A percentile compares a stretch with the other conserved stretches of the same genome.
These are phyloP conservation scores for Zosterops lateralis DNA, from an alignment of 2,113 vertebrate genomes.

Conservation along the genomic window DNA sequence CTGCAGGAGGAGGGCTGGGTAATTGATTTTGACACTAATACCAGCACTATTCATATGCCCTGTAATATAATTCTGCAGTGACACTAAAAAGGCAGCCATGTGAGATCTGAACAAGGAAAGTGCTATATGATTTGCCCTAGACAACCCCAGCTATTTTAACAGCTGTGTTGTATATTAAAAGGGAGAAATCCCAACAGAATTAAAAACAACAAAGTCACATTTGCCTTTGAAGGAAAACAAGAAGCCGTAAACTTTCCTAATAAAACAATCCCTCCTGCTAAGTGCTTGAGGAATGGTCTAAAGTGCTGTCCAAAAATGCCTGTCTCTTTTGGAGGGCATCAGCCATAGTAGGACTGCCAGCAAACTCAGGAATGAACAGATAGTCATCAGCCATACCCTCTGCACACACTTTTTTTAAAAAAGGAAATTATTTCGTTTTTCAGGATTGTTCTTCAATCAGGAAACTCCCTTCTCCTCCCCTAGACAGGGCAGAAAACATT, in stretches of 20 bases:
- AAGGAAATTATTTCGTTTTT: not conserved
- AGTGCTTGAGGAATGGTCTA: conserved; percentile 6
- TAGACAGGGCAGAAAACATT: not conserved
- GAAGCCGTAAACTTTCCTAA: conserved; percentile 28
- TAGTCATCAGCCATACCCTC: not conserved
- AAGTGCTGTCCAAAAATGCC: not conserved
- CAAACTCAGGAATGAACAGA: not conserved
- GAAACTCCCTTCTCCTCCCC: not conserved
- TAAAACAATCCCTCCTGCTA: conserved; percentile 46
- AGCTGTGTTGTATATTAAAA: conserved; percentile 68
- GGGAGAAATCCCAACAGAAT: conserved; percentile 55
- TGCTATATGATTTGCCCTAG: conserved; percentile 59
- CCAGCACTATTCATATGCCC: conserved; percentile 34
- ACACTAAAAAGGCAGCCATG: conserved; percentile 50
- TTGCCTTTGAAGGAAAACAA: conserved; percentile 69
- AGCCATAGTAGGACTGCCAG: not conserved
- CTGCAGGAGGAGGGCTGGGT: conserved; percentile 44
- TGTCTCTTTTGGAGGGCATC: not conserved
- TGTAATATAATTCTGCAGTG: conserved; percentile 40
- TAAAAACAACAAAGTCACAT: conserved; percentile 72
- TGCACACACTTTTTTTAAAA: not conserved
- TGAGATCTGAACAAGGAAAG: conserved; percentile 64
- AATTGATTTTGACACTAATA: conserved; percentile 69
- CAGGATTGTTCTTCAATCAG: not conserved
- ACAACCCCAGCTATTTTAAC: conserved; percentile 71